phyloP scores from a whole-genome alignment of 2,888 invertebrate genomes.

The Latrodectus elegans region DNA sequence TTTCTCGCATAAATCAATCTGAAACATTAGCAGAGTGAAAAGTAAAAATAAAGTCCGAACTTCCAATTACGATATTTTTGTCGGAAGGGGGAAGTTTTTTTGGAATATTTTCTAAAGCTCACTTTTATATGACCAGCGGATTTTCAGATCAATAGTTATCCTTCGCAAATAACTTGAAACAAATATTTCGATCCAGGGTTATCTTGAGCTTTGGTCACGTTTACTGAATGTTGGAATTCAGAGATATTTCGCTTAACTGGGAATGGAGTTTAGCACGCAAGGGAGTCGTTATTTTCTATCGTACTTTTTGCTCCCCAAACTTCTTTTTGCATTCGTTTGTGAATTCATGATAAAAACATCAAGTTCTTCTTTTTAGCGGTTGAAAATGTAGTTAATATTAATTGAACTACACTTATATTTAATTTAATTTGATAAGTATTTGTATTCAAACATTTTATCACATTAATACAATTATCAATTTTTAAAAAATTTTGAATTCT shows the following conservation, averaged over 20 bases:
- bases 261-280: constrained; percentile 58
- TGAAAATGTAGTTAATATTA: constrained; percentile 53
- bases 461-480: neutral
- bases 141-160: constrained; percentile 55
- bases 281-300: constrained; percentile 44
- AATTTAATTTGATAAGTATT: constrained; percentile 33
- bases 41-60: constrained; percentile 9
- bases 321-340: constrained; percentile 14
- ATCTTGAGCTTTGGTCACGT: constrained; percentile 53
- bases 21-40: constrained; percentile 25
- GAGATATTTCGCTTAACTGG: constrained; percentile 31
- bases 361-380: constrained; percentile 19
- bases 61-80: constrained; percentile 43
- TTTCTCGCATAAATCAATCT: constrained; percentile 27
- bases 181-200: constrained; percentile 63
- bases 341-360: constrained; percentile 43
- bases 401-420: constrained; percentile 31
- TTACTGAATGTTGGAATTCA: constrained; percentile 51
- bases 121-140: constrained; percentile 32
- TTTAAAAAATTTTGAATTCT: neutral
- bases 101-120: neutral
- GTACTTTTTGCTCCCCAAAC: neutral
- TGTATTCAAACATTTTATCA: neutral
- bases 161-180: constrained; percentile 48
- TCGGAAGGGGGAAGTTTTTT: constrained; percentile 4